phyloP scores from a whole-genome alignment of 2,113 vertebrate species.

The Rhipidura dahli region DNA sequence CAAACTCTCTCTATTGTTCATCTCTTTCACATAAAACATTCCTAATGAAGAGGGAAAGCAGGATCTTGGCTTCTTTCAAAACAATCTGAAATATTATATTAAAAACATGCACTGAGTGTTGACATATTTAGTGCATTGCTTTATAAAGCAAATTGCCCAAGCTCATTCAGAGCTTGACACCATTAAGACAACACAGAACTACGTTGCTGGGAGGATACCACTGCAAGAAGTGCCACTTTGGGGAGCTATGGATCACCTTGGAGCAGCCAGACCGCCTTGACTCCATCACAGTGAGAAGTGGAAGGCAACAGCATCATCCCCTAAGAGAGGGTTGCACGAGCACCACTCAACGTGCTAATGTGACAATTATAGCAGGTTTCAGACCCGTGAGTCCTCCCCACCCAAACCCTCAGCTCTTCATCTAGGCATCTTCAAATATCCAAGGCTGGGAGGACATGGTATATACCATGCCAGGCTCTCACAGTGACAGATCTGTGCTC shows the following conservation, averaged over 20 bases:
- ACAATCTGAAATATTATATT: constrained; percentile 56
- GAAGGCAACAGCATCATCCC: not conserved
- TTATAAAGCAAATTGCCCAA: constrained; percentile 33
- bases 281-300: not conserved
- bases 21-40: constrained; percentile 1
- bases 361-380: not conserved
- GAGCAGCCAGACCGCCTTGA: not conserved
- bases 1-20: constrained; percentile 52
- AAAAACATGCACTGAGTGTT: constrained; percentile 40
- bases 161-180: constrained; percentile 44
- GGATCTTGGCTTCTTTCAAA: constrained; percentile 58
- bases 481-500: fast-evolving
- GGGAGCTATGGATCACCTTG: not conserved
- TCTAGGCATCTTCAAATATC: not conserved
- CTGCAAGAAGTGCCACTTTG: not conserved
- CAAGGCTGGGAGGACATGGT: not conserved
- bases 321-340: not conserved
- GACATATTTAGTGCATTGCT: constrained; percentile 43
- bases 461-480: not conserved
- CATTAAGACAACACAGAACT: not conserved
- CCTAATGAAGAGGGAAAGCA: constrained; percentile 53
- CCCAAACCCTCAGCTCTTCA: not conserved
- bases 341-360: not conserved
- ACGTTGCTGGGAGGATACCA: not conserved
- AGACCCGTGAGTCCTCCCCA: not conserved